Evolutionary conservation across 2,888 invertebrate genomes (phyloP).

Genomic region (Mythimna ferrago): DNA sequence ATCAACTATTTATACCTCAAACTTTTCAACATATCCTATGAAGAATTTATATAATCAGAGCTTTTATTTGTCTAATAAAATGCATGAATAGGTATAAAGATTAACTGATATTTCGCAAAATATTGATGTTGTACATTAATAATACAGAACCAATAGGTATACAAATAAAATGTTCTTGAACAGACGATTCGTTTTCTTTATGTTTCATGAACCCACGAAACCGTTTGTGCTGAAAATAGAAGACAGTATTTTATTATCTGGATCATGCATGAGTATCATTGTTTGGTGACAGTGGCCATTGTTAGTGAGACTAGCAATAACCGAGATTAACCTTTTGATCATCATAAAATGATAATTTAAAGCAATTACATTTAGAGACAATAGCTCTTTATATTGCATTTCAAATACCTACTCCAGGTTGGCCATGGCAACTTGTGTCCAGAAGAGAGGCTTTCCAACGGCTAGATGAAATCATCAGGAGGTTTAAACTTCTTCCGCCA

Average conservation of each 20-base stretch:
- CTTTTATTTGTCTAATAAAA: constrained; percentile 66
- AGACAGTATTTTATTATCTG: constrained; percentile 3
- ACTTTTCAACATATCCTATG: constrained; percentile 62
- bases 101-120: constrained; percentile 61
- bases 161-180: constrained; percentile 71
- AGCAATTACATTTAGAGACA: constrained; percentile 13
- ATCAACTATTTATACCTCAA: constrained; percentile 53
- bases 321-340: constrained; percentile 10
- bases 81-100: constrained; percentile 57
- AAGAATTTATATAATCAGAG: constrained; percentile 67
- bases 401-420: no score
- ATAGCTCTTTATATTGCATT: no score
- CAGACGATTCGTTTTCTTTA: constrained; percentile 42
- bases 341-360: constrained; percentile 11
- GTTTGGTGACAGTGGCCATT: no score
- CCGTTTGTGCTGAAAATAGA: constrained; percentile 1
- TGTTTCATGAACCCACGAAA: not conserved
- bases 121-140: constrained; percentile 72
- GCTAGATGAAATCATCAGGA: no score
- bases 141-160: constrained; percentile 75
- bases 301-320: no score
- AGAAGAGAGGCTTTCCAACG: no score
- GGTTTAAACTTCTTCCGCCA: no score
- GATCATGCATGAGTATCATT: not conserved
- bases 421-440: no score